phyloP scores from a whole-genome alignment of 2,113 vertebrate genomes.

The Terrapene triunguis region DNA sequence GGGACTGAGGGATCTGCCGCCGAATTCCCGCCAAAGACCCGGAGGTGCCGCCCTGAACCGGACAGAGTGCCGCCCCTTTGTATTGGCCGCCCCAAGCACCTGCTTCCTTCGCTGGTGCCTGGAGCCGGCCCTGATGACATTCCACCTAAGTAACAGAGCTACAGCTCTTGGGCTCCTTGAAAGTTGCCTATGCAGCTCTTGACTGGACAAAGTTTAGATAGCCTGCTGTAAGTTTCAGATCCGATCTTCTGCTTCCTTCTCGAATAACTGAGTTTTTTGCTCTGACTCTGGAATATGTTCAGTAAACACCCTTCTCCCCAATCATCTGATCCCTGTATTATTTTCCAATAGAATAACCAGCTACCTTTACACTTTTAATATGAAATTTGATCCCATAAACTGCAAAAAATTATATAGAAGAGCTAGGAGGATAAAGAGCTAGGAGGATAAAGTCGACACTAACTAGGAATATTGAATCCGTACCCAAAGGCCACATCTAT shows the following conservation, averaged over 20 bases:
- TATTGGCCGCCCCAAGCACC: too few species aligned
- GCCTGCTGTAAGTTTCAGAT: neutral
- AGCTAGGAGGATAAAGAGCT: constrained; percentile 9
- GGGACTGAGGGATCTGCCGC: too few species aligned
- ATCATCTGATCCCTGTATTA: neutral
- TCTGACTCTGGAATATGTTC: neutral
- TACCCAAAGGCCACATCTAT: neutral
- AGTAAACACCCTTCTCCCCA: neutral
- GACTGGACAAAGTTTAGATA: neutral
- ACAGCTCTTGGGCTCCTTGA: neutral
- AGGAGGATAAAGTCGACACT: neutral
- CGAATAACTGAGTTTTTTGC: neutral
- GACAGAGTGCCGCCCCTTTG: too few species aligned
- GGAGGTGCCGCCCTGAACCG: too few species aligned
- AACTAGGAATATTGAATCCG: neutral
- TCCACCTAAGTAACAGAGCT: rapidly evolving
- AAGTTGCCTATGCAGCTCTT: neutral
- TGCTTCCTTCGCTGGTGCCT: too few species aligned
- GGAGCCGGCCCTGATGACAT: neutral
- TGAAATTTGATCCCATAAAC: neutral
- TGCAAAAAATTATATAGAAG: neutral
- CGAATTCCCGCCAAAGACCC: too few species aligned
- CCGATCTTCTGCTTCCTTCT: neutral
- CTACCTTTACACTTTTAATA: neutral
- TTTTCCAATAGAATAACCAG: neutral